phyloP scores from a whole-genome alignment of 2,797 vertebrate genomes.

The Melopsittacus undulatus region DNA sequence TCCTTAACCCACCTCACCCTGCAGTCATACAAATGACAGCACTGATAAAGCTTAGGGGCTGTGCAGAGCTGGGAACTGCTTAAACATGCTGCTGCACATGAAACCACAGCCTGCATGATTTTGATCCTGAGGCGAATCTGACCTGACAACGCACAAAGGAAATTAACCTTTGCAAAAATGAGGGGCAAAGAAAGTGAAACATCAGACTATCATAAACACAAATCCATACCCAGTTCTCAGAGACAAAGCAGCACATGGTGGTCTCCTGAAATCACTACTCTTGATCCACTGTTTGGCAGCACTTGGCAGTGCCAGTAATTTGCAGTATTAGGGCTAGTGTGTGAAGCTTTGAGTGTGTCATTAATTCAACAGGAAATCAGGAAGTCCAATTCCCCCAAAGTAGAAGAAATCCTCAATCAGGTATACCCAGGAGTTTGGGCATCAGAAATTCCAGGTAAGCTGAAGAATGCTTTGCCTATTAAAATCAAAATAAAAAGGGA shows the following conservation, averaged over 20 bases:
- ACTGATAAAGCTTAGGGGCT: neutral
- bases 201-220: neutral
- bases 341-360: too few species aligned
- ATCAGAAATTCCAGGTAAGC: too few species aligned
- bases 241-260: neutral
- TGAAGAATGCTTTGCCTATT: too few species aligned
- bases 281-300: neutral
- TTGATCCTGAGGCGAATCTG: neutral
- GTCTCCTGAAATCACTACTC: neutral
- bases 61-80: neutral
- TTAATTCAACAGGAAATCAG: too few species aligned
- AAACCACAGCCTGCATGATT: neutral
- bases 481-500: too few species aligned
- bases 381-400: too few species aligned
- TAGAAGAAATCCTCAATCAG: too few species aligned
- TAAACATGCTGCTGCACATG: accelerated
- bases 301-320: neutral
- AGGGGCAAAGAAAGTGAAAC: neutral
- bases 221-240: neutral
- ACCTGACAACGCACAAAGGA: accelerated
- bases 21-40: accelerated
- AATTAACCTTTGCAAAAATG: neutral
- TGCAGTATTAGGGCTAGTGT: neutral
- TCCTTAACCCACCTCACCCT: neutral
- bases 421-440: too few species aligned